Evolutionary conservation across 1,140 invertebrate species (phyloP), one percentile per base, ranked within the genome.

Genomic region (Battus philenor): DNA sequence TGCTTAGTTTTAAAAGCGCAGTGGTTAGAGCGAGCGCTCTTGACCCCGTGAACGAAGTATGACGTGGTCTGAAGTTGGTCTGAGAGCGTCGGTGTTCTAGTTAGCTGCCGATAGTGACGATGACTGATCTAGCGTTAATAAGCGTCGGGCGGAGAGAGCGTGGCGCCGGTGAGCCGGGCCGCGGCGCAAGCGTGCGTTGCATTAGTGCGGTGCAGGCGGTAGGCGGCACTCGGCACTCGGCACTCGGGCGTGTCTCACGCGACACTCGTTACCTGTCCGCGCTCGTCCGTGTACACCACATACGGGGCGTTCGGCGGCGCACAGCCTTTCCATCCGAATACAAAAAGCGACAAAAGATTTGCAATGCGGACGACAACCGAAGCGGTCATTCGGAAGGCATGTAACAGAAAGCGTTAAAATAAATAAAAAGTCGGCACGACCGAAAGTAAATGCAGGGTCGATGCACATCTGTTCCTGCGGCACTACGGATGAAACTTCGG

Each of bases 271-370:
- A 97, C 95, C 95, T 97, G 95, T 91, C 94, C 94, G 89, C 94
- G 94, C 86, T 94, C 93, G 90, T 96, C 95, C 90, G 94, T 96
- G 92, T 96, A 97, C 90, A 95, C 92, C 89, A 97, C 94, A 91
- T 93, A 95, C 87, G 93, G 92, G 89, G 93, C 93, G 88, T 96
- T 96, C 80, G 93, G 91, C 84, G 94, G 90, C 88, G 80, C 78
- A 68, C 75, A 82, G 73, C 80, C 83, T 85, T 62, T 68, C 61
- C 75, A 63, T 59, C 63, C 68, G 69, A 59, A 79, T 70, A 81
- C 72, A 81, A 69, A 77, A 81, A 79, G 79, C 76, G 70, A 80
- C 70, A 81, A 83, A 83, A 82, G 67, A 77, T 82, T 70, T 79
- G 79, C 67, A 83, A 79, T 77, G 79, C 66, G 69, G 73, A 77